These are phyloP conservation scores for Druon quercuslanigerum DNA, from an alignment of 1,140 invertebrate species.

Conservation along the genomic window DNA sequence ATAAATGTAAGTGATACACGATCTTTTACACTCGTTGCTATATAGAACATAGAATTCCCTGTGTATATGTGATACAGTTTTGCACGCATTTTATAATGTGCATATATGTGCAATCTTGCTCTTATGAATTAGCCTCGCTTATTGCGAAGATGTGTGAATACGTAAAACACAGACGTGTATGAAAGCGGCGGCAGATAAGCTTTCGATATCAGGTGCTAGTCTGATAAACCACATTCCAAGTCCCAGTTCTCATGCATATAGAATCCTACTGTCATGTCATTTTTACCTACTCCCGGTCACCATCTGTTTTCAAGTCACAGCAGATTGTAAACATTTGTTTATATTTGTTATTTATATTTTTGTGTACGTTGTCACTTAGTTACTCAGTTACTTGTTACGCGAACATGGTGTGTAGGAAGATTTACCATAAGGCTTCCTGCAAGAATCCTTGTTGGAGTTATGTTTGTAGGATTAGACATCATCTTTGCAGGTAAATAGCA, in stretches of 20 bases:
- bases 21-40: conserved; percentile 17
- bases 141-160: conserved; percentile 29
- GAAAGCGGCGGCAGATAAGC: conserved; percentile 59
- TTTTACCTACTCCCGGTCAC: conserved; percentile 52
- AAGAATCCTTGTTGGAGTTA: conserved; percentile 5
- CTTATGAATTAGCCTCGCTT: conserved; percentile 6
- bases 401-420: conserved; percentile 1
- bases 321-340: conserved; percentile 13
- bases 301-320: conserved; percentile 26
- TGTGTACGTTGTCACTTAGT: neutral
- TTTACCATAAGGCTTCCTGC: neutral
- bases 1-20: conserved; percentile 30
- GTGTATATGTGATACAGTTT: neutral
- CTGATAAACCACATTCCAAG: conserved; percentile 62
- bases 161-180: conserved; percentile 25
- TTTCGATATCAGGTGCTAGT: conserved; percentile 64
- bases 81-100: neutral
- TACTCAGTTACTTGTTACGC: neutral
- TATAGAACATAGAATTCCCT: conserved; percentile 37
- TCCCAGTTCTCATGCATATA: conserved; percentile 56
- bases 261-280: conserved; percentile 56
- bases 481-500: conserved; percentile 22
- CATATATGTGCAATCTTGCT: conserved; percentile 24
- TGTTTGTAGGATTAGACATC: conserved; percentile 25
- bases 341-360: conserved; percentile 26